Percentiles rank a stretch among this genome's conserved stretches.
These are phyloP conservation scores for Pangasius larnaudii DNA, from an alignment of 2,797 vertebrate genomes.

Conservation along the genomic window DNA sequence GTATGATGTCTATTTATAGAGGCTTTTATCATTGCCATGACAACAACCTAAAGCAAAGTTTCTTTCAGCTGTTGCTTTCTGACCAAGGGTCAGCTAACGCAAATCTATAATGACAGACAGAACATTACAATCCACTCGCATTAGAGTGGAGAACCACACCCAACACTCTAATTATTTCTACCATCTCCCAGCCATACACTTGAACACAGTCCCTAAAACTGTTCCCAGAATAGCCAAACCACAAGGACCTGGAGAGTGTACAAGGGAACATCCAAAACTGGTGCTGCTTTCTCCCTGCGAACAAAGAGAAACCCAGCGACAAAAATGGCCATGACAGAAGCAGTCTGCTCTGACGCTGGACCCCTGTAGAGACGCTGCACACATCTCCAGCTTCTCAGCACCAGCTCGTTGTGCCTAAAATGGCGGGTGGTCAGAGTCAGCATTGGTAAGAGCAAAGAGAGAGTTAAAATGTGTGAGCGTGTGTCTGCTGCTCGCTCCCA, in stretches of 20 bases:
- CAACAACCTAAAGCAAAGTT: slow-evolving; percentile 51
- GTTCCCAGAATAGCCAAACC: slow-evolving; percentile 10
- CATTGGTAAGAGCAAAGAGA: slow-evolving; percentile 29
- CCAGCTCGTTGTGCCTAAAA: slow-evolving; percentile 45
- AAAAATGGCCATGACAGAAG: slow-evolving; percentile 77
- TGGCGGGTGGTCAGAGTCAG: slow-evolving; percentile 42
- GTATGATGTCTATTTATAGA: slow-evolving; percentile 55
- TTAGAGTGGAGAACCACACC: slow-evolving; percentile 28
- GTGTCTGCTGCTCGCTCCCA: slow-evolving; percentile 44
- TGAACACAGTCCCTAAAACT: slow-evolving; percentile 17
- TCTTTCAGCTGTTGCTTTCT: slow-evolving; percentile 52
- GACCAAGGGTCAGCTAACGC: slow-evolving; percentile 24
- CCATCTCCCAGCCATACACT: not conserved
- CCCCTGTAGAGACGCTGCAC: slow-evolving; percentile 71
- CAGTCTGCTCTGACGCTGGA: slow-evolving; percentile 61
- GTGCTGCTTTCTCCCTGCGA: slow-evolving; percentile 46
- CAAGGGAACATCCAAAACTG: slow-evolving; percentile 27
- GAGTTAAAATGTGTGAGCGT: slow-evolving; percentile 49
- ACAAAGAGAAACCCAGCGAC: slow-evolving; percentile 74
- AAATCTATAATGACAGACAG: slow-evolving; percentile 27
- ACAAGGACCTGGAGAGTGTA: slow-evolving; percentile 24
- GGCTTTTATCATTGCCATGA: slow-evolving; percentile 70
- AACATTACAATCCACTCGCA: slow-evolving; percentile 12
- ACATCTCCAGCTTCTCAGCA: slow-evolving; percentile 51
- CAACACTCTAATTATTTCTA: slow-evolving; percentile 12